Base-by-base conservation (phyloP, 2,888 invertebrate genomes). In the Therioaphis trifolii region DNA sequence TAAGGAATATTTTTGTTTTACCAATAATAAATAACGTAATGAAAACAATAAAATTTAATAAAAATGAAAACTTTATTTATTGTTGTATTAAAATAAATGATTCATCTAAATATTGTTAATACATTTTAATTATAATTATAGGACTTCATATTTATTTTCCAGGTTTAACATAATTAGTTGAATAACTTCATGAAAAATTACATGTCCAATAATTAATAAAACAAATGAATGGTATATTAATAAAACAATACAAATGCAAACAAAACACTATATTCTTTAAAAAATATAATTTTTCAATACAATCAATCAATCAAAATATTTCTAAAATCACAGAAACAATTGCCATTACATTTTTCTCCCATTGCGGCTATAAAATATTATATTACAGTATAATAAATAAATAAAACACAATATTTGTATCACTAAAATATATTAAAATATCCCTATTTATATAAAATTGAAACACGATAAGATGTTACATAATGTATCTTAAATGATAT, bases 281-380 rank as follows among this genome's bases (percentile, higher is more conserved):
- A 76, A 82, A 63, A 82, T 82, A 82, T 74, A 82, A 74, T 74
- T 63, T 63, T 49, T 82, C 24, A 82, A 82, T 82, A 82, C 82
- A 82, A 74, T 82, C 82, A 82, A 71, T 80, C 79, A 80, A 74
- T 82, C 82, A 82, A 82, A 74, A 82, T 82, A 82, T 74, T 72
- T 82, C 74, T 82, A 74, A 82, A 72, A 82, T 82, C 82, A 82
- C 82, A 82, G 82, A 82, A 82, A 82, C 82, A 82, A 74, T 66
- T 74, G 82, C 82, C 74, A 74, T 49, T 82, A 82, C 52, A 82
- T 71, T 72, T 72, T 82, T 52, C 72, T 82, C 82, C 74, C 63
- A 24, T 63, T 74, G 40, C 21, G 63, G 72, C 74, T 74, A 79
- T 61, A 46, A 29, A 35, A 63, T 29, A 63, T 29, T 35, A 69